Evolutionary conservation across 2,113 vertebrate species (phyloP).

Genomic region (Sitta europaea): DNA sequence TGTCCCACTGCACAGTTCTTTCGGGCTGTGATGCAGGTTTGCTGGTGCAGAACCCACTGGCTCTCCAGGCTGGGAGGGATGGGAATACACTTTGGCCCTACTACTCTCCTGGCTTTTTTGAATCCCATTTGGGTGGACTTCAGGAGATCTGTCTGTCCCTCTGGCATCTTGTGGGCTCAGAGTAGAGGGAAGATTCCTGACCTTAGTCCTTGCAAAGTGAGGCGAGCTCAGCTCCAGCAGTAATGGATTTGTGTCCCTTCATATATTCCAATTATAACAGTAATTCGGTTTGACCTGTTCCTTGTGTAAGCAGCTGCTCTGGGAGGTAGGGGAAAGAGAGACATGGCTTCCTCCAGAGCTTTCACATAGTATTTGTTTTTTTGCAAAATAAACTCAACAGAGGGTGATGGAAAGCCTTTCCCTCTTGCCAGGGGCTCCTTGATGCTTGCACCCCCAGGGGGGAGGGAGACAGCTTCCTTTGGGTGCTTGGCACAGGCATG

Average conservation of each 20-base stretch:
- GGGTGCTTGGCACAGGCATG: neutral
- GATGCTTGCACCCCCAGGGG: neutral
- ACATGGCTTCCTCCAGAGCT: neutral
- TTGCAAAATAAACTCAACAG: neutral
- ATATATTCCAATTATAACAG: neutral
- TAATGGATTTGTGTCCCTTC: neutral
- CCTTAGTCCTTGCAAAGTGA: neutral
- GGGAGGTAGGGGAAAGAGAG: neutral
- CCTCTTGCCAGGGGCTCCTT: neutral
- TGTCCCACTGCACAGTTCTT: accelerated
- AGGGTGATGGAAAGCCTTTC: neutral
- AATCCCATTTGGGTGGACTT: neutral
- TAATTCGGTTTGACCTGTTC: neutral
- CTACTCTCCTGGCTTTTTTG: neutral
- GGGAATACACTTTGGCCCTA: neutral
- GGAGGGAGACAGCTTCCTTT: neutral
- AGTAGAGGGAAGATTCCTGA: neutral
- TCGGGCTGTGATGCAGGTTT: neutral
- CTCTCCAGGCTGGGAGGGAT: neutral
- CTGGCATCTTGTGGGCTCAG: neutral
- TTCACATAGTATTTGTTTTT: neutral
- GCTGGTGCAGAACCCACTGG: neutral
- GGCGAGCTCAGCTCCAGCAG: neutral
- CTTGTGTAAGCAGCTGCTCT: neutral
- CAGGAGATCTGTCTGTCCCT: neutral